These are phyloP conservation scores for Lycaena phlaeas DNA, from an alignment of 2,888 invertebrate genomes.

Conservation along the genomic window DNA sequence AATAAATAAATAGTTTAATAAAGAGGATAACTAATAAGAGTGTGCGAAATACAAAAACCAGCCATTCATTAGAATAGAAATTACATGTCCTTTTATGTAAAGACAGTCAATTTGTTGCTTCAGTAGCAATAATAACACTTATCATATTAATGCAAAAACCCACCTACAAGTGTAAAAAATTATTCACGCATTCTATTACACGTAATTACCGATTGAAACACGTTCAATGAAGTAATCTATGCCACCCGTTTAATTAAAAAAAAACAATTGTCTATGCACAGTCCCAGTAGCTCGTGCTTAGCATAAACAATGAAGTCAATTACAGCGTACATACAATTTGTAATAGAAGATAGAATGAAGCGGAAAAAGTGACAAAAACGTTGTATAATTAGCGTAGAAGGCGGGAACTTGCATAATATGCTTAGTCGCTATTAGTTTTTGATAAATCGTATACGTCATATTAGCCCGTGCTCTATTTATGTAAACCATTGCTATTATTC, in stretches of 20 bases:
- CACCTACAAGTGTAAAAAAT: constrained; percentile 1
- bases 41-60: too few species aligned
- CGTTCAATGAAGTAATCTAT: constrained; percentile 5
- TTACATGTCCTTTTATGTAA: too few species aligned
- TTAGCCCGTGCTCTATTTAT: background rate
- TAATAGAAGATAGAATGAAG: constrained; percentile 16
- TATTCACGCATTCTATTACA: background rate
- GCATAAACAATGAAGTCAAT: constrained; percentile 20
- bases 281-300: constrained; percentile 15
- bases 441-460: background rate
- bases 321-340: constrained; percentile 22
- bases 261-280: constrained; percentile 19
- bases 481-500: background rate
- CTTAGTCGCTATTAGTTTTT: constrained; percentile 30
- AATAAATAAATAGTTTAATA: too few species aligned
- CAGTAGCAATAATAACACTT: too few species aligned
- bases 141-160: too few species aligned
- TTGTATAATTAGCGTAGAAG: constrained; percentile 29
- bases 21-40: too few species aligned
- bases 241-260: constrained; percentile 14
- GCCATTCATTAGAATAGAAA: too few species aligned
- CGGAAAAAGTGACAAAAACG: constrained; percentile 24
- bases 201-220: constrained; percentile 4
- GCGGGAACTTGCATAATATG: constrained; percentile 28
- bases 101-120: too few species aligned